A percentile compares a stretch with the other conserved stretches of the same genome.
Conservation (phyloP, 2,113 vertebrate genomes). For the Microcebus ravelobensis region DNA sequence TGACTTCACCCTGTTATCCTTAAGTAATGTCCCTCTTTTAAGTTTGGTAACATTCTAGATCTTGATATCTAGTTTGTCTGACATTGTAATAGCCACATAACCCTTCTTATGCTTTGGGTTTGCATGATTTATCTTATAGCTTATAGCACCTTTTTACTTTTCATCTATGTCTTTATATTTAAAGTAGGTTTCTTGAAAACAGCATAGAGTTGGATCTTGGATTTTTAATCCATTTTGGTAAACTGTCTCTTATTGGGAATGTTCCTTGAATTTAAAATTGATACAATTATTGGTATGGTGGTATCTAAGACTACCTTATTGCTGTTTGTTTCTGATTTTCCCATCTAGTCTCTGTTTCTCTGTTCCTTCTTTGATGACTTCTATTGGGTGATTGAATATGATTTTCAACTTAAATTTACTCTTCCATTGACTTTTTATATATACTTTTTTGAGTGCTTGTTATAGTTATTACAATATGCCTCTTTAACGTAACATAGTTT, state of each 20-base stretch:
- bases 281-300: neutral
- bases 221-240: neutral
- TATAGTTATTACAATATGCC: neutral
- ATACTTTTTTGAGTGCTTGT: neutral
- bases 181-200: neutral
- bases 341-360: neutral
- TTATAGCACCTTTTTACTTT: neutral
- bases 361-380: neutral
- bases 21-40: neutral
- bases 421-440: neutral
- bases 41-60: neutral
- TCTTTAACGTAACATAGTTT: neutral
- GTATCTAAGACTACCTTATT: neutral
- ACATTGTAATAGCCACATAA: neutral
- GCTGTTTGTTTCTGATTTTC: neutral
- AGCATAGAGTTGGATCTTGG: neutral
- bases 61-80: neutral
- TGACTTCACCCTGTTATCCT: neutral
- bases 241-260: neutral
- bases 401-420: neutral
- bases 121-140: neutral
- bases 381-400: neutral
- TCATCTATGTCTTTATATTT: neutral
- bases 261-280: conserved; percentile 12
- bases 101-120: neutral